Evolutionary conservation across 2,888 invertebrate genomes (phyloP), one percentile per base, ranked within the genome.

Genomic region (Oxytorus armatus): DNA sequence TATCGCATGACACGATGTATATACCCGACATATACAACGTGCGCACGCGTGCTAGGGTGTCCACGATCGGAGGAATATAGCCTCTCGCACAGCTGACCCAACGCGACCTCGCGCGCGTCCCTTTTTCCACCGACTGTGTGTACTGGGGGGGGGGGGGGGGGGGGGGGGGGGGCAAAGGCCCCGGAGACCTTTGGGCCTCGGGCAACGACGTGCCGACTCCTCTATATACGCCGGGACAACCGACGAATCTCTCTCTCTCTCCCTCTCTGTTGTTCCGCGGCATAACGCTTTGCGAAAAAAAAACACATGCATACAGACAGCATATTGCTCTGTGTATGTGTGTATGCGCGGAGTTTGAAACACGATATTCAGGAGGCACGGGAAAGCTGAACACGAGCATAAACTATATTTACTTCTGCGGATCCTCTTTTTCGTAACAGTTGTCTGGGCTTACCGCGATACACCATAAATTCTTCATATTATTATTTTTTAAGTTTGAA

Each of bases 1-100:
- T 90, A 90, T 90, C 90, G 89, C 87, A 90, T 90, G 89, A 90
- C 90, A 90, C 85, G 87, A 81, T 65, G 73, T 86, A 88, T 88
- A 88, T n/a, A n/a, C n/a, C n/a, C n/a, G n/a, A n/a, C 87, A 85
- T 86, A 80, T 84, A 59, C 66, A 65, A 47, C 16, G 47, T 63
- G 68, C 49, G 66, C 76, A 72, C 51, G n/a, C 42, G 72, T 39
- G 72, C 47, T 3, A 66, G 49, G 61, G 23, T 65, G 42, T 42
- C 29, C 21, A 49, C 36, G 49, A 53, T 42, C n/a, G 25, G 18
- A n/a, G 63, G n/a, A 36, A 61, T 72, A 44, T 63, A 51, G 29
- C 77, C 79, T 85, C n/a, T n/a, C n/a, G n/a, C 86, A 86, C 86
- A 82, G 82, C 82, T 89, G 90, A 90, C 90, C 90, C 85, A 82